Evolutionary conservation across 2,113 vertebrate species (phyloP).

Genomic region (Arizona elegans): DNA sequence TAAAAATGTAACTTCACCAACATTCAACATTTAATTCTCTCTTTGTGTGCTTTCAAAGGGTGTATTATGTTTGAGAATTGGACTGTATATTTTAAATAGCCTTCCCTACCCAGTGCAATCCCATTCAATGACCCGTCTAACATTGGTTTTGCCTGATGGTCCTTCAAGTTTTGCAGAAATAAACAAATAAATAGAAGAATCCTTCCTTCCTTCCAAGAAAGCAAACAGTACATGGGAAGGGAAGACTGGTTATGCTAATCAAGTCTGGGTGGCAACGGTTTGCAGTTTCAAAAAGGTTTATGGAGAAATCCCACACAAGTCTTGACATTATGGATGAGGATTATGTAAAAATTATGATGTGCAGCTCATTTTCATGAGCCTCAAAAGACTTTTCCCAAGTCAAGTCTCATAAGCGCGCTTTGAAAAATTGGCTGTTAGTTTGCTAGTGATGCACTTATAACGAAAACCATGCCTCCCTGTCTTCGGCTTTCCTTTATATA

Average conservation of each 20-base stretch:
- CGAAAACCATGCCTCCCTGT: not conserved
- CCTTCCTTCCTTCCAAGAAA: not conserved
- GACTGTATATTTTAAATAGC: not conserved
- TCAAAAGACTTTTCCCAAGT: not conserved
- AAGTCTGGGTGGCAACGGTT: not conserved
- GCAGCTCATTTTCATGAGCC: not conserved
- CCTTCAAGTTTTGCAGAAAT: not conserved
- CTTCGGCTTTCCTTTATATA: not conserved
- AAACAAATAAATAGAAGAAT: too few species aligned
- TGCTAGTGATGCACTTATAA: constrained; percentile 2
- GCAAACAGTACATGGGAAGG: not conserved
- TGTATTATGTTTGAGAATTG: not conserved
- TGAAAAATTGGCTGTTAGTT: constrained; percentile 19
- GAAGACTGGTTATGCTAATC: not conserved
- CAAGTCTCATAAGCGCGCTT: not conserved
- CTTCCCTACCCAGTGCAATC: not conserved
- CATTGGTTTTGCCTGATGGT: not conserved
- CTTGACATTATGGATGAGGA: not conserved
- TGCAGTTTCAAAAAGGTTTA: not conserved
- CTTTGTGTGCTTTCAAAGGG: not conserved
- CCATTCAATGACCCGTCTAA: not conserved
- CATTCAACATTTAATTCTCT: not conserved
- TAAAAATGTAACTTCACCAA: not conserved
- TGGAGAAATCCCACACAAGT: not conserved
- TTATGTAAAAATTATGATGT: not conserved